Base-by-base conservation (phyloP, 1,140 invertebrate species). In the Rhynchophorus ferrugineus region DNA sequence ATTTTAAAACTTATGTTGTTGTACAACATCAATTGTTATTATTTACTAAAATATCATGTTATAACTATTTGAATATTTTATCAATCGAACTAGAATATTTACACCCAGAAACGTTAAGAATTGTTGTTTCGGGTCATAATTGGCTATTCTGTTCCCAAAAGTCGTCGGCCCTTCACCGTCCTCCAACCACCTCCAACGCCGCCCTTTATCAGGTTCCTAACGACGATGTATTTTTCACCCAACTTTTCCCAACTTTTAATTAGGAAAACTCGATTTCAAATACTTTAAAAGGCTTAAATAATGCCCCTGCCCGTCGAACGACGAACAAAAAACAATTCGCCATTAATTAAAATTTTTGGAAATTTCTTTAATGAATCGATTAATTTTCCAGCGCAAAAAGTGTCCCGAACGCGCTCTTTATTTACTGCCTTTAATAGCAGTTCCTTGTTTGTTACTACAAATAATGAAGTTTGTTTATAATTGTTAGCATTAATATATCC, bases 181-280 rank as follows among this genome's bases (percentile, higher is more conserved):
- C 18, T 11, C 24, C 21, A 2, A 18, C 11, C 24, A 3, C 18
- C 8, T 21, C 9, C 20, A 14, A n/a, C 1, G 2, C 41, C 19
- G 16, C 21, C 17, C 17, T 47, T 37, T 47, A 36, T 38, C 18
- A 37, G 16, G 14, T 38, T 42, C 24, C 29, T 44, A 51, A 51
- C 49, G 49, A 51, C 39, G 41, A 44, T 22, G 34, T 51, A 51
- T 51, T 51, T 51, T 43, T 44, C 39, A 51, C 39, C 29, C 39
- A 51, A 51, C 24, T 51, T 51, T 51, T 51, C 49, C 18, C 42
- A 18, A 51, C 49, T 51, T 51, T 51, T 51, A 51, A 51, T 51
- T 51, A 51, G 49, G 18, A 19, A 39, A 51, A 38, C 49, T 29
- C 41, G 49, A 51, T 51, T 51, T 38, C 21, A 44, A 51, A 51